phyloP scores from a whole-genome alignment of 2,888 invertebrate genomes.

The Leucophora obtusa region DNA sequence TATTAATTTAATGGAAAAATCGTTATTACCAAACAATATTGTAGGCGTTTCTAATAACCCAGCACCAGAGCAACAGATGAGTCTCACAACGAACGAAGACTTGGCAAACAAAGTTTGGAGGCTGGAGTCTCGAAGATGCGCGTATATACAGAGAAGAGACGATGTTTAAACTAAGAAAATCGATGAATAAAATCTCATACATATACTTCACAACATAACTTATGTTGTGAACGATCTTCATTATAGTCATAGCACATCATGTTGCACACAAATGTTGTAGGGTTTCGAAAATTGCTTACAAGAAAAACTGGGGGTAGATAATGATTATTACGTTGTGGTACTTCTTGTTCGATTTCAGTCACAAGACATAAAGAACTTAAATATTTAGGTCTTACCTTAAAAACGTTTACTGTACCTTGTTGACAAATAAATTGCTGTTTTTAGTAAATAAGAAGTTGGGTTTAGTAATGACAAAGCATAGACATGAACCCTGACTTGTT shows the following conservation, averaged over 20 bases:
- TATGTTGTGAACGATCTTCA: conserved; percentile 75
- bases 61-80: conserved; percentile 25
- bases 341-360: no score
- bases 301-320: no score
- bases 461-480: no score
- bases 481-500: no score
- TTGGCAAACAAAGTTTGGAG: neutral
- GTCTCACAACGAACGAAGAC: neutral
- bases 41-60: conserved; percentile 75
- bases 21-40: conserved; percentile 69
- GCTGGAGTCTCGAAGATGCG: conserved; percentile 14
- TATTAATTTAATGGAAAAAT: conserved; percentile 77
- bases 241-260: conserved; percentile 67
- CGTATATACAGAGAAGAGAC: conserved; percentile 19
- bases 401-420: no score
- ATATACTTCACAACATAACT: conserved; percentile 63
- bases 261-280: neutral
- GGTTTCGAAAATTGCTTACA: neutral
- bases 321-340: no score
- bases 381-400: neutral
- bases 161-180: conserved; percentile 44
- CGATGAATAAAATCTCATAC: conserved; percentile 46
- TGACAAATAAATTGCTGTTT: no score
- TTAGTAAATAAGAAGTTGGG: no score
- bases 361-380: no score